Percentiles rank a stretch among this genome's conserved stretches.
Evolutionary conservation across 92 coral and sea anemone genomes (phyloP).

Genomic region (Heliopora coerulea): DNA sequence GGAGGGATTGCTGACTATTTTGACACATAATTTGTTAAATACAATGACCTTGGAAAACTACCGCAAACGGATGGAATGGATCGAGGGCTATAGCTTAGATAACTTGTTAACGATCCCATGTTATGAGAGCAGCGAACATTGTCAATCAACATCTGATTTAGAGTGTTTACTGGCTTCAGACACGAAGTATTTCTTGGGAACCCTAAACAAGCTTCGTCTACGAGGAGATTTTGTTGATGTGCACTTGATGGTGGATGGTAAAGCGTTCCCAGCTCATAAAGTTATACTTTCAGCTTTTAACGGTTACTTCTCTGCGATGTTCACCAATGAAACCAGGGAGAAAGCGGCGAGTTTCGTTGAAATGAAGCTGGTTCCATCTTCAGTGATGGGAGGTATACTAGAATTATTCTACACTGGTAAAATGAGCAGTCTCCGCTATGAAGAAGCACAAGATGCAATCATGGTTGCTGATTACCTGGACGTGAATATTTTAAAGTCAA

Average conservation of each 20-base stretch:
- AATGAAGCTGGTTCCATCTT: slow-evolving; percentile 70
- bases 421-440: slow-evolving; percentile 67
- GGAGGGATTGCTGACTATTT: too few relatives aligned
- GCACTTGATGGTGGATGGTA: slow-evolving; percentile 60
- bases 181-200: too few relatives aligned
- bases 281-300: slow-evolving; percentile 90
- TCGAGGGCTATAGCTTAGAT: too few relatives aligned
- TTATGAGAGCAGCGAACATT: too few relatives aligned
- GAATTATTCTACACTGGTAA: slow-evolving; percentile 88
- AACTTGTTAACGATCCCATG: too few relatives aligned
- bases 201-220: slow-evolving; percentile 49
- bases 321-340: slow-evolving; percentile 77
- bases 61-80: too few relatives aligned
- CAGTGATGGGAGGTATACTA: slow-evolving; percentile 76
- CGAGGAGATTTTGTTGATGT: slow-evolving; percentile 79
- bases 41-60: too few relatives aligned
- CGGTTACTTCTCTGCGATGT: slow-evolving; percentile 84
- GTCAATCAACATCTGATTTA: too few relatives aligned
- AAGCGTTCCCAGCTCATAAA: slow-evolving; percentile 62
- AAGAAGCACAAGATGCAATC: slow-evolving; percentile 73
- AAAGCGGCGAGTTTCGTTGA: slow-evolving; percentile 68
- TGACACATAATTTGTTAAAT: too few relatives aligned
- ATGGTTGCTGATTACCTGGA: slow-evolving; percentile 77
- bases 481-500: slow-evolving; percentile 75
- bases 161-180: too few relatives aligned